Conservation (phyloP, 2,797 vertebrate genomes). For the Molossus molossus region DNA sequence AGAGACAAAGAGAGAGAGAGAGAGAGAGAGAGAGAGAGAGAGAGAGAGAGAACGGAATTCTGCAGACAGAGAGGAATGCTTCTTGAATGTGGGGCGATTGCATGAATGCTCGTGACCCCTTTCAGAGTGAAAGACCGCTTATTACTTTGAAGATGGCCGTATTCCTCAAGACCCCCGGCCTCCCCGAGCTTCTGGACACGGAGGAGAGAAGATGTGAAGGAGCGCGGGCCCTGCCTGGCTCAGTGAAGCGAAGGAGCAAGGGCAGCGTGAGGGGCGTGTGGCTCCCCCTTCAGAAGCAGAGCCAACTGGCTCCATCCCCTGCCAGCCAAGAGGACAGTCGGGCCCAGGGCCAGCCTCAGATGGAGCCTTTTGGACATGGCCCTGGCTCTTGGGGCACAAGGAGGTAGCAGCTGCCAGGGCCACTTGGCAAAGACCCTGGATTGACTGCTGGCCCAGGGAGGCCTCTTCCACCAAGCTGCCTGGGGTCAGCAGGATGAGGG, state of each 20-base stretch:
- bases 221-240: accelerated
- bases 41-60: neutral
- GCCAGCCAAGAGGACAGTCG: neutral
- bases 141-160: accelerated
- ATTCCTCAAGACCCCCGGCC: neutral
- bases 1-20: neutral
- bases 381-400: neutral
- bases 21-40: neutral
- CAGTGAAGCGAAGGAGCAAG: neutral
- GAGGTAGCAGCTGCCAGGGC: slow-evolving; percentile 67
- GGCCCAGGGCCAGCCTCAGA: slow-evolving; percentile 6
- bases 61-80: neutral
- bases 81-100: accelerated
- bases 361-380: neutral
- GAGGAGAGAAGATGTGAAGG: neutral
- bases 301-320: slow-evolving; percentile 22
- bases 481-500: neutral
- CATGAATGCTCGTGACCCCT: accelerated
- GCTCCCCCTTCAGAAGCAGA: neutral
- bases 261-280: neutral
- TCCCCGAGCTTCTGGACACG: accelerated
- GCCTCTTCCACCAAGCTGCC: neutral
- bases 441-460: neutral
- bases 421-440: slow-evolving; percentile 53
- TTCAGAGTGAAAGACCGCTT: neutral